Evolutionary conservation across 2,888 invertebrate genomes (phyloP), one percentile per base, ranked within the genome.

Genomic region (Pollenia labialis): DNA sequence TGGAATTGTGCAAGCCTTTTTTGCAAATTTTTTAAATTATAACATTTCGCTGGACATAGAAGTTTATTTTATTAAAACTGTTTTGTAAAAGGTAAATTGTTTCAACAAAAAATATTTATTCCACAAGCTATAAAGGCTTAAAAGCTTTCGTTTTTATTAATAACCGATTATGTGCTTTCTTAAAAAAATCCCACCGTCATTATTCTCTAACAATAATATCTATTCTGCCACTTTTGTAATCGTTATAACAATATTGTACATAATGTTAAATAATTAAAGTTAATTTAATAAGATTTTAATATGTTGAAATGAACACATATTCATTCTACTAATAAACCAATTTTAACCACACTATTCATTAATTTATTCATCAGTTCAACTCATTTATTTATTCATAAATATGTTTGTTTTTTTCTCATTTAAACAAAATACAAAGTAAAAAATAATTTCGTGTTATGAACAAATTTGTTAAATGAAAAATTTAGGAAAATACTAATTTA

Each of bases 401-500:
- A 54, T 32, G 32, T 32, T 32, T 4, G 4, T 32, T 32, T 32
- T 40, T 56, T 56, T 18, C 79, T 79, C 40, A 52, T 64, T 64
- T 52, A 32, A 74, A 32, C 14, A 54, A 76, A 58, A 71, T 16
- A 32, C 32, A 40, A 44, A 16, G n/a, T 68, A 60, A 48, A 62
- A 80, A 80, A 68, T 72, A 74, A 68, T 54, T 72, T 83, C 83
- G 66, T 86, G 86, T 60, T 83, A 46, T 71, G 58, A 69, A 75
- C 86, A 83, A 83, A 86, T 86, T 86, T 86, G 86, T 86, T 86
- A 86, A 82, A 48, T 68, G 50, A 62, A 81, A 74, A 54, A 72
- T 72, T 60, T 69, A 23, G 14, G 46, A 48, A 46, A 50, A 68
- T 16, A 14, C 23, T 23, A 2, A 23, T 23, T 23, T 23, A 0